Evolutionary conservation across 2,888 invertebrate genomes (phyloP).

Genomic region (Lycocerus yunnanus): DNA sequence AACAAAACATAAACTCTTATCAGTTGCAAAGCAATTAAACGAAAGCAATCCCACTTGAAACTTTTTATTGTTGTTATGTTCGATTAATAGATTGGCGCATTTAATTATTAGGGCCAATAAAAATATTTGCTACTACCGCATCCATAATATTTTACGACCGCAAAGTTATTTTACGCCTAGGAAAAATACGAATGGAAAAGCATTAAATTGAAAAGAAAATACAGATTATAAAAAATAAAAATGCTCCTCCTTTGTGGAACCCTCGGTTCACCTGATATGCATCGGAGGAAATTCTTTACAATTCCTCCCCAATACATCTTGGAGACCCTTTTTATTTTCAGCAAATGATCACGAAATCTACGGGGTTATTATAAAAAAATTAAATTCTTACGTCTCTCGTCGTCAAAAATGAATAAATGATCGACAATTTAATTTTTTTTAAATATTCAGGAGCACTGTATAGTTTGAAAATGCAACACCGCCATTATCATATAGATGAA

Average conservation of each 20-base stretch:
- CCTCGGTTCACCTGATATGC: conserved; percentile 39
- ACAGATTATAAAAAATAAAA: conserved; percentile 41
- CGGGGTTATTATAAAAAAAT: not conserved
- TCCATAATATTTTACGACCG: conserved; percentile 2
- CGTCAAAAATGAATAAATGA: not conserved
- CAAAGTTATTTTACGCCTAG: not conserved
- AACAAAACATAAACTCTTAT: conserved; percentile 10
- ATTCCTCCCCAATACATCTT: conserved; percentile 32
- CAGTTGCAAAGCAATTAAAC: conserved; percentile 16
- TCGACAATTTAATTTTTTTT: not conserved
- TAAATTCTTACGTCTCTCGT: not conserved
- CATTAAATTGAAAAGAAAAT: conserved; percentile 34
- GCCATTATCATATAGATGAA: conserved; percentile 30
- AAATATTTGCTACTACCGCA: not conserved
- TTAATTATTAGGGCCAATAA: not conserved
- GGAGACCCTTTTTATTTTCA: conserved; percentile 29
- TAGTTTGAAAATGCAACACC: conserved; percentile 21
- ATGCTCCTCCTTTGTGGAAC: conserved; percentile 28
- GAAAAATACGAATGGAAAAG: conserved; percentile 15
- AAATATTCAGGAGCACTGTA: not conserved
- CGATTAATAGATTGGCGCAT: not conserved
- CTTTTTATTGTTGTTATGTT: not conserved
- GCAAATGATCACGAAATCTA: conserved; percentile 14
- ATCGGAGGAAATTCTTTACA: conserved; percentile 30
- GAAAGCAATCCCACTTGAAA: conserved; percentile 8